Evolutionary conservation across 2,888 invertebrate genomes (phyloP), one percentile per base, ranked within the genome.

Genomic region (Pammene fasciana): DNA sequence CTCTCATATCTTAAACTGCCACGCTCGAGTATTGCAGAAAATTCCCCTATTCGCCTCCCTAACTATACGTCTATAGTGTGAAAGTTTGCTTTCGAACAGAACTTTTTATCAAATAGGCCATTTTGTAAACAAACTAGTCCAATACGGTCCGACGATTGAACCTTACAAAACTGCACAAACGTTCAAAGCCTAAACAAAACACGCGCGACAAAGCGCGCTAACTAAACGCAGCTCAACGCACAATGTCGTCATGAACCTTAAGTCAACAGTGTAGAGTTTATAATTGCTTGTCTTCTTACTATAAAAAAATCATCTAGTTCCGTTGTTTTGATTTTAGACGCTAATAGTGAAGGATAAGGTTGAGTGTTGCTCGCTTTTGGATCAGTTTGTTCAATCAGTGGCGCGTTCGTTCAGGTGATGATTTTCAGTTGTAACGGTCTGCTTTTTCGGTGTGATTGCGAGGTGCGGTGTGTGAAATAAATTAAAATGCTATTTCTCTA

Each of bases 361-460:
- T 59, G 11, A 5, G 14, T 34, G 50, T 50, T 10, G 48, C 10
- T 48, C 13, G 18, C 5, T 48, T 14, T 50, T 34, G 34, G 14
- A 2, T 6, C 11, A 50, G 14, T 52, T 52, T 50, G 62, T 38
- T 38, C 36, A 48, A 66, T 57, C 66, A 66, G 48, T 13, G 48
- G 11, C 50, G 14, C 41, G 59, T 43, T 41, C 66, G 34, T 66
- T 16, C 38, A 38, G 57, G 50, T 43, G 66, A 5, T 34, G 57
- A 66, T 50, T 66, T 66, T 65, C 38, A 26, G 48, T 57, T 65
- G 65, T 66, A 59, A n/a, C 50, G 34, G 26, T 50, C 41, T 50
- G 38, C 16, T 66, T 66, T 57, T 59, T 41, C 14, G 18, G 3
- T 13, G 38, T 41, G 50, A 38, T 50, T 61, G 61, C n/a, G 10